Percentiles rank a stretch among this genome's conserved stretches.
Conservation (phyloP, 23 tunicate species). For the Trididemnum clinides region DNA sequence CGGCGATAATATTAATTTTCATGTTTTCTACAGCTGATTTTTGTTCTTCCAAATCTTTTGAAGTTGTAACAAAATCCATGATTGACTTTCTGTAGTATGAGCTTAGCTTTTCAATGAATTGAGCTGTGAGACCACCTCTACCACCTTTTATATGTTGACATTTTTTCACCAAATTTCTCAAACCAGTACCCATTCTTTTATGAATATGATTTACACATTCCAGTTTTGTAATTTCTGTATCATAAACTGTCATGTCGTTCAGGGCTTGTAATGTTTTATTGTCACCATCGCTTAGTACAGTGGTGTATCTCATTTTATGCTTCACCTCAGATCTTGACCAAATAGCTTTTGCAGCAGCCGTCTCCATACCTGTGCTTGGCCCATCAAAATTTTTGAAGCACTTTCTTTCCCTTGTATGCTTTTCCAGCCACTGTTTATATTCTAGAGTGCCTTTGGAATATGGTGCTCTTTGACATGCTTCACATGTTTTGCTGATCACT, state of each 20-base stretch:
- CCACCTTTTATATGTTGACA: constrained; percentile 2
- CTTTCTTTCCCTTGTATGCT: neutral
- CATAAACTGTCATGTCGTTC: neutral
- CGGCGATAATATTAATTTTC: neutral
- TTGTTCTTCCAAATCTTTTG: neutral
- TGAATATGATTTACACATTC: constrained; percentile 38
- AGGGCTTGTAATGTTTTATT: constrained; percentile 4
- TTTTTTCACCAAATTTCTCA: constrained; percentile 15
- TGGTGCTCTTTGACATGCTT: neutral
- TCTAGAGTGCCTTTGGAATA: neutral
- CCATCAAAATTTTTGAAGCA: constrained; percentile 14
- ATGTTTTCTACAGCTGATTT: neutral
- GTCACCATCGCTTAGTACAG: constrained; percentile 18
- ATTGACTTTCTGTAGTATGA: neutral
- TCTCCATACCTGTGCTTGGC: constrained; percentile 25
- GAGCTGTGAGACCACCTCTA: constrained; percentile 14
- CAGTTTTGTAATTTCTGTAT: constrained; percentile 1
- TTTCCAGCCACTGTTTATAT: neutral
- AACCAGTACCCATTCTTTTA: constrained; percentile 30
- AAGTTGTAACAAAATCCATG: neutral
- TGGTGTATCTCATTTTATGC: neutral
- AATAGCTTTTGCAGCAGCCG: neutral
- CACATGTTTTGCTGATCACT: neutral
- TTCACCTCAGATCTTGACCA: neutral
- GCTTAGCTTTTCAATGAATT: neutral